Percentiles rank a stretch among this genome's conserved stretches.
phyloP scores from a whole-genome alignment of 2,113 vertebrate species.

The Datnioides undecimradiatus region DNA sequence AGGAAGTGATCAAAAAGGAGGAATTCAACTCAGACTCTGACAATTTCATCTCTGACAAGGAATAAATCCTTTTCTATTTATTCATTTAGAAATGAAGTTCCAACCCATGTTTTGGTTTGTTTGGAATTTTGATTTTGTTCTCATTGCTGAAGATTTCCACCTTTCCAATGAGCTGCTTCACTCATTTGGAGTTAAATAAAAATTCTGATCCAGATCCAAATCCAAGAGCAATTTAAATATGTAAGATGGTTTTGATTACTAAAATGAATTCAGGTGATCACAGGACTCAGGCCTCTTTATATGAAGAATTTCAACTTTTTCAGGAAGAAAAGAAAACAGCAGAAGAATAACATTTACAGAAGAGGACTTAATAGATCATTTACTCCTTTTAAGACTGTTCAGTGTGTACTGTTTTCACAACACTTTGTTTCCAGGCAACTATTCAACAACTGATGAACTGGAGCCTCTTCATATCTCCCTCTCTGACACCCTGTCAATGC shows the following conservation, averaged over 20 bases:
- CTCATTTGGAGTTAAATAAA: no score
- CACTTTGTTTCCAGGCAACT: conserved; percentile 51
- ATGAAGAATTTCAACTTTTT: background rate
- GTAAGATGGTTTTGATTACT: no score
- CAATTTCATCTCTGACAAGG: no score
- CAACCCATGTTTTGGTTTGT: no score
- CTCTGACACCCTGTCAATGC: conserved; percentile 10
- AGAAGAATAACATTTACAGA: background rate
- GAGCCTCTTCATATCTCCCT: conserved; percentile 16
- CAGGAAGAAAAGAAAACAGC: background rate
- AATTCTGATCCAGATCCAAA: background rate
- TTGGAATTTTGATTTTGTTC: no score
- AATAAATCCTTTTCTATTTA: no score
- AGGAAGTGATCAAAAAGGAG: no score
- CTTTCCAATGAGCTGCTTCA: no score
- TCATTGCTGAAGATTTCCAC: no score
- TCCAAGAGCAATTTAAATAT: background rate
- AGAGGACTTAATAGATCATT: conserved; percentile 4
- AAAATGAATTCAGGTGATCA: background rate
- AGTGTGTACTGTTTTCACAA: conserved; percentile 21
- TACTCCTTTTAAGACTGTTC: background rate
- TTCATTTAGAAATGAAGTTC: no score
- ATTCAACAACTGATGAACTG: conserved; percentile 7
- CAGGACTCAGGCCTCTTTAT: background rate
- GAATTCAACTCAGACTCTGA: no score